Evolutionary conservation across 1,140 invertebrate genomes (phyloP).

Genomic region (Trinorchestia longiramus): DNA sequence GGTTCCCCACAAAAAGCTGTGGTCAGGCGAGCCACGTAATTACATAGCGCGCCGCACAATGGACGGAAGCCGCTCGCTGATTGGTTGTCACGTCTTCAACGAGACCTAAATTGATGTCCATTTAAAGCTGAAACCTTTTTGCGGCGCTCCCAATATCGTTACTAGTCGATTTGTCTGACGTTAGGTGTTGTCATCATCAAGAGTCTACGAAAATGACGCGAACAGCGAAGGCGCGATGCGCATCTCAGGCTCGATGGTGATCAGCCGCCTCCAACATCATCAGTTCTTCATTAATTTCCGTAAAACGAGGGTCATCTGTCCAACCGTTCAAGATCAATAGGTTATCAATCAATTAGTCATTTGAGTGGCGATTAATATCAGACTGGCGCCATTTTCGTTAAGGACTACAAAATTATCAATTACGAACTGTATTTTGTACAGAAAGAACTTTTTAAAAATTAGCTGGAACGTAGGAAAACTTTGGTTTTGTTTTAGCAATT

Average conservation of each 20-base stretch:
- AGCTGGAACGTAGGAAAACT: neutral
- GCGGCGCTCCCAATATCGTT: conserved; percentile 52
- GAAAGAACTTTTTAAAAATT: neutral
- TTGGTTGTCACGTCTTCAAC: conserved; percentile 53
- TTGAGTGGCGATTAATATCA: neutral
- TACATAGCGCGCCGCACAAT: conserved; percentile 16
- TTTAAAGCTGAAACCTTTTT: conserved; percentile 46
- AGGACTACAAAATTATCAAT: neutral
- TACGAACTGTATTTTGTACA: neutral
- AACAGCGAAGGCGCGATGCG: neutral
- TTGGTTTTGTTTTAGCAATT: neutral
- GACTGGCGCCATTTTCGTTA: neutral
- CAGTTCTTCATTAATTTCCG: conserved; percentile 35
- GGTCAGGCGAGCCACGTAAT: conserved; percentile 22
- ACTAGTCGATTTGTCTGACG: conserved; percentile 19
- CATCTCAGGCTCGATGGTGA: neutral
- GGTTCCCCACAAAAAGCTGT: conserved; percentile 39
- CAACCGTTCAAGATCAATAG: neutral
- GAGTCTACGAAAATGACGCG: conserved; percentile 20
- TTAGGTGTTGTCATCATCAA: conserved; percentile 13
- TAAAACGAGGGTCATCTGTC: conserved; percentile 25
- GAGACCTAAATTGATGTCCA: conserved; percentile 54
- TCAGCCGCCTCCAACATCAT: neutral
- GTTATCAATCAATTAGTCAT: neutral
- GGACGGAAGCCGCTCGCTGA: conserved; percentile 50